Conservation (phyloP, 2,888 invertebrate genomes). For the Orchesella flavescens region DNA sequence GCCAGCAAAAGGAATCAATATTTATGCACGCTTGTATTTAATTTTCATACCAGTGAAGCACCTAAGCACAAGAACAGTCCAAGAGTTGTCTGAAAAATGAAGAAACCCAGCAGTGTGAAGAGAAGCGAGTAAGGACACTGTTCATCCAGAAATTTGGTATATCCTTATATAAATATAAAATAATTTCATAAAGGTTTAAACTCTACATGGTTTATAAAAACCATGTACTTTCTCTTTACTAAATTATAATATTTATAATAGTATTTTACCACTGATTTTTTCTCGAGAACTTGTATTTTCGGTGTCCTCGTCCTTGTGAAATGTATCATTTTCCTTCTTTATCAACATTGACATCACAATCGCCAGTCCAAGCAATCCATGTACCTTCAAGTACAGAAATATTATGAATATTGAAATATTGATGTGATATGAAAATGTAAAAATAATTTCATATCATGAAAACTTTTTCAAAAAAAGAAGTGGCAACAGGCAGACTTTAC, state of each 20-base stretch:
- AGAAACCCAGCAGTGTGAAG: not conserved
- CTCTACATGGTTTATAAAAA: no score
- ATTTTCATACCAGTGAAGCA: slow-evolving; percentile 33
- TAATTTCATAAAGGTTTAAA: no score
- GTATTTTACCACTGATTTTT: slow-evolving; percentile 13
- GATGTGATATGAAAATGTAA: no score
- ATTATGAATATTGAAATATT: not conserved
- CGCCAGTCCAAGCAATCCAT: slow-evolving; percentile 27
- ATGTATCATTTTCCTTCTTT: slow-evolving; percentile 31
- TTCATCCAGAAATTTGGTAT: slow-evolving; percentile 13
- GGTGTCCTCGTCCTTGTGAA: not conserved
- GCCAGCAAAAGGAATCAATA: no score
- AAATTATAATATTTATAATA: no score
- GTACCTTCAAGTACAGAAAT: not conserved
- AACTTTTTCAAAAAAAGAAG: no score
- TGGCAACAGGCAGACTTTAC: no score
- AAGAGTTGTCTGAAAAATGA: slow-evolving; percentile 13
- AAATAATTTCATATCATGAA: no score
- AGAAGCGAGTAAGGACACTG: not conserved
- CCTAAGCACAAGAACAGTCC: slow-evolving; percentile 30
- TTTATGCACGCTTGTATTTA: no score
- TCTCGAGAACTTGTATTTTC: not conserved
- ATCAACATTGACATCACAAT: slow-evolving; percentile 29
- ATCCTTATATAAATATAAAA: slow-evolving; percentile 23
- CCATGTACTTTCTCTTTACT: no score